phyloP scores from a whole-genome alignment of 2,797 vertebrate species.

The Anas bahamensis region DNA sequence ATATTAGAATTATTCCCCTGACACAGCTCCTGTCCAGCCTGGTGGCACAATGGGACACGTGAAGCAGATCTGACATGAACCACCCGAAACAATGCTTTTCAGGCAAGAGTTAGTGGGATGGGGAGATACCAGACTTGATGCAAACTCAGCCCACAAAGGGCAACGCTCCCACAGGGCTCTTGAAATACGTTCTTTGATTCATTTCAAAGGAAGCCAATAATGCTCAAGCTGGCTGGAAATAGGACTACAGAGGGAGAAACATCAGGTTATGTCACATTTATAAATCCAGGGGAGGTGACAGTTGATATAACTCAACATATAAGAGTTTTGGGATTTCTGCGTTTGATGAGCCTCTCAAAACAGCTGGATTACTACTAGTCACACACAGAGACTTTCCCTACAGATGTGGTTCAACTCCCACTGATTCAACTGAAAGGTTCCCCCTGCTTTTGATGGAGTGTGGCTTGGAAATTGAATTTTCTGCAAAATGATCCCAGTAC shows the following conservation, averaged over 20 bases:
- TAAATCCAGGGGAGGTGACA: neutral
- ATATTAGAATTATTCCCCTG: neutral
- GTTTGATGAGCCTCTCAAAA: neutral
- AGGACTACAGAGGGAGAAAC: neutral
- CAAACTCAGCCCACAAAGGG: neutral
- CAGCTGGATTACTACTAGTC: neutral
- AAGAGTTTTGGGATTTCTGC: neutral
- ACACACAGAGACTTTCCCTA: neutral
- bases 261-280: neutral
- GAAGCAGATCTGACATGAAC: neutral
- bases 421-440: neutral
- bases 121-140: neutral
- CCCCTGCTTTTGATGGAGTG: neutral
- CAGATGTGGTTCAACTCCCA: neutral
- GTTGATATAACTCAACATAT: neutral
- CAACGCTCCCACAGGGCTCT: neutral
- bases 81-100: fast-evolving
- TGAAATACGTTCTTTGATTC: neutral
- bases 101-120: neutral
- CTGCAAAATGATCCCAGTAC: neutral
- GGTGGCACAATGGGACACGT: neutral
- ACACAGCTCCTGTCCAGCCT: neutral
- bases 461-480: neutral
- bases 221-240: neutral
- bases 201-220: neutral